phyloP scores from a whole-genome alignment of 2,888 invertebrate species.

The Leucophenga maculata region DNA sequence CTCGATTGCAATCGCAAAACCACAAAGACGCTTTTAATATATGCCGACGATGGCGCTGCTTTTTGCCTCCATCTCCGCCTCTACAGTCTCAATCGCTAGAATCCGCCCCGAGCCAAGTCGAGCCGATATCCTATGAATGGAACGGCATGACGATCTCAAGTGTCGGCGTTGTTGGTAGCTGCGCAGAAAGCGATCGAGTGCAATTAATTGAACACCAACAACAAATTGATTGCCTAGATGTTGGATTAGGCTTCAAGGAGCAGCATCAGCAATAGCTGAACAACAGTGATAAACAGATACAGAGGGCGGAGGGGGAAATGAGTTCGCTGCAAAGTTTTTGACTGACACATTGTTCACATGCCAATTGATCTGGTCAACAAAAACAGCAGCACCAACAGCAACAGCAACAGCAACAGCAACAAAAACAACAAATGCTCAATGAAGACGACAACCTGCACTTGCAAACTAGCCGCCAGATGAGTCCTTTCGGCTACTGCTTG shows the following conservation, averaged over 20 bases:
- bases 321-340: too few relatives aligned
- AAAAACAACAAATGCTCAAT: background rate
- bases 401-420: background rate
- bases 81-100: conserved; percentile 30
- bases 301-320: background rate
- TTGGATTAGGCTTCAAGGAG: conserved; percentile 39
- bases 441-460: background rate
- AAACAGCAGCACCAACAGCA: background rate
- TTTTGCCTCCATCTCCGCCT: conserved; percentile 35
- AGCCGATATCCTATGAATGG: background rate
- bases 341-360: background rate
- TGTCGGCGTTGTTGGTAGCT: too few relatives aligned
- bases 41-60: conserved; percentile 28
- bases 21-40: conserved; percentile 39
- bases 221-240: conserved; percentile 56
- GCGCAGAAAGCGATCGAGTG: conserved; percentile 40
- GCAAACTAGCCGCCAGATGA: background rate
- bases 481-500: too few relatives aligned
- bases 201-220: conserved; percentile 64
- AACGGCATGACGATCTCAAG: conserved; percentile 8
- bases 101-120: background rate
- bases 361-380: background rate
- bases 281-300: background rate
- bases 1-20: conserved; percentile 41
- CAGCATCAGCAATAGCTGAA: conserved; percentile 32